These are phyloP conservation scores for Cyclina sinensis DNA, from an alignment of 1,140 invertebrate genomes.

Conservation along the genomic window DNA sequence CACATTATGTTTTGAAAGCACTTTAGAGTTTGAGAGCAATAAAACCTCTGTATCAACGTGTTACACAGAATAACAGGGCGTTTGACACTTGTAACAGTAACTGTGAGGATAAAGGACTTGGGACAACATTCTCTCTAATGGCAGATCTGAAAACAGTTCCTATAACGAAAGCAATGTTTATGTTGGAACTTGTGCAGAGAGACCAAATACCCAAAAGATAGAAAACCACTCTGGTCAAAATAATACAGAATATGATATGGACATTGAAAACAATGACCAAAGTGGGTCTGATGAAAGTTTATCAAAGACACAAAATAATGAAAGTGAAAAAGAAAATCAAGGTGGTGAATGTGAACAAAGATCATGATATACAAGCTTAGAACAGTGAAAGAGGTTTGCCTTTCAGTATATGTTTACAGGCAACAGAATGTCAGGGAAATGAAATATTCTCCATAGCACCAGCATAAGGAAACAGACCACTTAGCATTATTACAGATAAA, in stretches of 20 bases:
- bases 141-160: too few relatives aligned
- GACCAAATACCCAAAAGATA: too few relatives aligned
- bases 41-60: neutral
- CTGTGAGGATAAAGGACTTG: neutral
- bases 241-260: too few relatives aligned
- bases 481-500: conserved; percentile 6
- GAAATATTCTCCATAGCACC: conserved; percentile 34
- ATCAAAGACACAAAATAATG: too few relatives aligned
- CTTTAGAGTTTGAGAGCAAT: neutral
- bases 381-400: conserved; percentile 19
- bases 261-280: too few relatives aligned
- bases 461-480: conserved; percentile 29
- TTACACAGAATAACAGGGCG: neutral
- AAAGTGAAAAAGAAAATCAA: too few relatives aligned
- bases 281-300: too few relatives aligned
- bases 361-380: neutral
- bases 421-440: conserved; percentile 18
- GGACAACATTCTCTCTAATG: too few relatives aligned
- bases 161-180: too few relatives aligned
- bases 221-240: too few relatives aligned
- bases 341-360: neutral
- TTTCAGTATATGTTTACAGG: neutral
- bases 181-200: too few relatives aligned
- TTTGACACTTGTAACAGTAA: neutral
- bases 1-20: neutral